A percentile compares a stretch with the other conserved stretches of the same genome.
These are phyloP conservation scores for Pimpla rufipes DNA, from an alignment of 2,888 invertebrate genomes.

Conservation along the genomic window DNA sequence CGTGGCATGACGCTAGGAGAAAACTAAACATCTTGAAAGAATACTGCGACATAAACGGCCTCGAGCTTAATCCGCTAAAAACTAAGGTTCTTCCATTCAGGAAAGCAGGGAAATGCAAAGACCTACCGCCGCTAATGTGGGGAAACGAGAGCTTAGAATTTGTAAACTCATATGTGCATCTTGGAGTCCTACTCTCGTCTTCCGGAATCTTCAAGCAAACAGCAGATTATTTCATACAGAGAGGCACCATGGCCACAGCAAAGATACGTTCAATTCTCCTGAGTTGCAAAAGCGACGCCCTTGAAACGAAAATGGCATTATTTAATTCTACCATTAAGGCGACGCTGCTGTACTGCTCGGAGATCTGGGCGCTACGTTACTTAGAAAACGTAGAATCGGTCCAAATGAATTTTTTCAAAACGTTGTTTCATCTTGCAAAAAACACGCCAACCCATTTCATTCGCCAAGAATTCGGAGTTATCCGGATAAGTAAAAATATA, in stretches of 20 bases:
- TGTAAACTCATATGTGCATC: not conserved
- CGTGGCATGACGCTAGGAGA: not conserved
- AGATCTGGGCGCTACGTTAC: conserved; percentile 1
- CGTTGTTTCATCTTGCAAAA: not conserved
- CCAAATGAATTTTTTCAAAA: not conserved
- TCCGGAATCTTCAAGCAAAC: not conserved
- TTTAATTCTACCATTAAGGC: not conserved
- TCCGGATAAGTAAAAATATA: not conserved
- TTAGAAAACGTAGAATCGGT: not conserved
- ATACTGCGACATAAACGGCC: conserved; percentile 32
- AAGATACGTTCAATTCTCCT: not conserved
- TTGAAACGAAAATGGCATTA: not conserved
- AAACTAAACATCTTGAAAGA: conserved; percentile 23
- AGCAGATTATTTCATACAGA: not conserved
- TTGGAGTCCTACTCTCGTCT: not conserved
- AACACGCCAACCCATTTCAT: not conserved
- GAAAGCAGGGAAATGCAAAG: not conserved
- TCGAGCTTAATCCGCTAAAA: conserved; percentile 23
- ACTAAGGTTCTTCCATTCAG: conserved; percentile 33
- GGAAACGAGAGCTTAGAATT: conserved; percentile 1
- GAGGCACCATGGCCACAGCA: not conserved
- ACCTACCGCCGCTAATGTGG: not conserved
- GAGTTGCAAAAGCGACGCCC: conserved; percentile 2
- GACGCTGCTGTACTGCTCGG: not conserved
- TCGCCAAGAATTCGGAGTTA: not conserved